Evolutionary conservation across 2,797 vertebrate species (phyloP), one percentile per base, ranked within the genome.

Genomic region (Eulemur coronatus): DNA sequence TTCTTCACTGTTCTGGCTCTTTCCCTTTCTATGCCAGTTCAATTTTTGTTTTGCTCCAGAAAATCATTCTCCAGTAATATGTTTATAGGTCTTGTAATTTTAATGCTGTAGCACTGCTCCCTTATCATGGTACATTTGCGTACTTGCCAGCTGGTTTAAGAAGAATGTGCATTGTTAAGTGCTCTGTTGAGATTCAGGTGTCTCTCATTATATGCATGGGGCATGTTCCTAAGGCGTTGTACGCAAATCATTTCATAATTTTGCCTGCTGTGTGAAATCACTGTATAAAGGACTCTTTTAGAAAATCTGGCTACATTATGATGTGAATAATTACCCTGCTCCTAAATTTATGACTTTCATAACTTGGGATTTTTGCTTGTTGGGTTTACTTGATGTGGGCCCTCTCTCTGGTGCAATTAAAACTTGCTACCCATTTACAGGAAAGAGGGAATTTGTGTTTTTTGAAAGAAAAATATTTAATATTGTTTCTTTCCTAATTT

Each of bases 61-160:
- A 97, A 95, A 84, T 78, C 48, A 91, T 97, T 94, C 85, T 96
- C 90, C 73, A 94, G 84, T 96, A 97, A 94, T 96, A 78, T 89
- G 75, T 81, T 94, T 84, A 81, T 90, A 86, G 80, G 18, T 91
- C 81, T 85, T 97, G 20, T 55, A 94, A 95, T 24, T 95, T 85
- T 87, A 95, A 72, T 92, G 43, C 17, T 22, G 41, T n/a, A 67
- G 50, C 11, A 59, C 59, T 84, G 52, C 15, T 93, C 52, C 52
- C 73, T 92, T 88, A 95, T 63, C 82, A 82, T 78, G 69, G 28
- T 76, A 6, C 4, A 50, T 92, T 55, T 91, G 72, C 82, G 63
- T 65, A 84, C 35, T 92, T 82, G 46, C 41, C 75, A 81, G 61
- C 46, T 92, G 89, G 14, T 61, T 76, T 95, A 78, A 95, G 35